These are phyloP conservation scores for Stichodactyla helianthus DNA, from an alignment of 64 coral and sea anemone genomes.

Conservation along the genomic window DNA sequence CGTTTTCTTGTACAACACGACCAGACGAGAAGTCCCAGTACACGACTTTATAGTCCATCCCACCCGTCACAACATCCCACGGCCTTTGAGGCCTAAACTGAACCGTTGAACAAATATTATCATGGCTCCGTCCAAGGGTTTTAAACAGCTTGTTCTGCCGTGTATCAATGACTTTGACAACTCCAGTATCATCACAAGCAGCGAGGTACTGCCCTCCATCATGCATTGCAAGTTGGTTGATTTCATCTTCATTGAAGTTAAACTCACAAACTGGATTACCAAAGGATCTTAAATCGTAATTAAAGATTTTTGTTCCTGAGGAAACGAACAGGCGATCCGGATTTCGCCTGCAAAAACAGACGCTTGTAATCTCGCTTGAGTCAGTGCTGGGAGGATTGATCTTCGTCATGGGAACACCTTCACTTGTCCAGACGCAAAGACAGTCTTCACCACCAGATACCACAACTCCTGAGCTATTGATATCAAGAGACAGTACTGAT, in stretches of 20 bases:
- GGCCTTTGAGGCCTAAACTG: conserved; percentile 75
- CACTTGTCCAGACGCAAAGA: conserved; percentile 69
- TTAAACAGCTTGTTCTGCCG: conserved; percentile 66
- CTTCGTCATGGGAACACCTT: conserved; percentile 54
- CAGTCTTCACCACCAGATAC: conserved; percentile 75
- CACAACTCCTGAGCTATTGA: conserved; percentile 56
- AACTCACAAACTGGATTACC: conserved; percentile 48
- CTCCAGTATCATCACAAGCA: conserved; percentile 79
- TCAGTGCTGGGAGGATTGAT: conserved; percentile 12
- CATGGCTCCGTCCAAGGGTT: conserved; percentile 54
- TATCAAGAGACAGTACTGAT: conserved; percentile 61
- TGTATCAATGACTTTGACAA: conserved; percentile 79
- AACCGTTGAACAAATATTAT: conserved; percentile 79
- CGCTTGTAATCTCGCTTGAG: conserved; percentile 39
- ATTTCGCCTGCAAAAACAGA: conserved; percentile 68
- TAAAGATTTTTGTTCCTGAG: conserved; percentile 58
- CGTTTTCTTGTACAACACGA: conserved; percentile 34
- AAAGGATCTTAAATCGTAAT: conserved; percentile 69
- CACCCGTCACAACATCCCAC: conserved; percentile 79
- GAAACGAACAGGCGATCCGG: conserved; percentile 68
- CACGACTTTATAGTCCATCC: conserved; percentile 78
- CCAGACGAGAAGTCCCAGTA: conserved; percentile 92
- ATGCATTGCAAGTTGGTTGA: conserved; percentile 78
- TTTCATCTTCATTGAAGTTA: conserved; percentile 84
- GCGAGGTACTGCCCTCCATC: conserved; percentile 72